Base-by-base conservation (phyloP, 2,113 vertebrate genomes). In the Scomber colias region DNA sequence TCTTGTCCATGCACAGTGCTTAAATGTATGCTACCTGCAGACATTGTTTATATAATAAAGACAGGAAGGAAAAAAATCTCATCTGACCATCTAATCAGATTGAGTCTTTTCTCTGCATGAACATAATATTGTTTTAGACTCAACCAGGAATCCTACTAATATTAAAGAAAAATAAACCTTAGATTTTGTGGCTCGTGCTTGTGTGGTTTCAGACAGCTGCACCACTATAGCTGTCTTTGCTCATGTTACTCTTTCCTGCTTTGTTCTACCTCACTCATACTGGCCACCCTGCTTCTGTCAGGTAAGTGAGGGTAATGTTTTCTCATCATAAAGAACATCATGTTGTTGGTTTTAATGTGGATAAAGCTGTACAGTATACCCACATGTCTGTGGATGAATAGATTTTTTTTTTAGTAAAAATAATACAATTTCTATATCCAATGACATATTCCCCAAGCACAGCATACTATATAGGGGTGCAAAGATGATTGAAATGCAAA, bases 41-140 rank as follows among this genome's bases (percentile, higher is more conserved):
- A 75, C 59, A 24, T 12, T 70, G 73, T 76, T 73, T 77, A 72
- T 40, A 67, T 75, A 11, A 50, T 40, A 49, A 69, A 63, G 54
- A 64, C 21, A 16, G 10, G 46, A 70, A 61, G 0, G 5, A 60
- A 75, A 75, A 27, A 70, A 70, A 8, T 9, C 21, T 70, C 64
- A 73, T 55, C 13, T 44, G 54, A 21, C 35, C 21, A 62, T 56
- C 24, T n/a, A 31, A 60, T 75, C 51, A 12, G 27, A 67, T 4
- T 14, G 60, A 75, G 66, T 12, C 19, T 67, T 66, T 75, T 55
- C 9, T 27, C 13, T 45, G 17, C 19, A 57, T 65, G 62, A 79
- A 61, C 68, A 61, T 53, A 74, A 64, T 73, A 68, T 68, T 81
- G 49, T 83, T 56, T 63, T 45, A 56, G 49, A 54, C 56, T 72